phyloP scores from a whole-genome alignment of 2,888 invertebrate species.

The Selenia dentaria region DNA sequence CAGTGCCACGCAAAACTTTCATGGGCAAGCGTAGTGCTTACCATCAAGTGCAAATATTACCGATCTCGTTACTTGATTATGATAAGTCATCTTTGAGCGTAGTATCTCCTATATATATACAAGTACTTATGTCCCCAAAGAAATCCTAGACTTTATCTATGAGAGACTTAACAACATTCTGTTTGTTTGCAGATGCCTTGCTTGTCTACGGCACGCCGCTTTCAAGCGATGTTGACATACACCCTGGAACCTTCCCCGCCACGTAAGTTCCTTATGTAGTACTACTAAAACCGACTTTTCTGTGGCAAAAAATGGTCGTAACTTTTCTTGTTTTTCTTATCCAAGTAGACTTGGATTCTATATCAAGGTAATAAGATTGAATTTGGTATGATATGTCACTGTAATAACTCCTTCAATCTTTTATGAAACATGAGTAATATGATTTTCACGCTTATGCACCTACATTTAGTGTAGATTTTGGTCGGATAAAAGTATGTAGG shows the following conservation, averaged over 20 bases:
- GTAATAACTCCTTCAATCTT: constrained; percentile 14
- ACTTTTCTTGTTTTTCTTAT: constrained; percentile 33
- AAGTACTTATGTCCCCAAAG: too few species aligned
- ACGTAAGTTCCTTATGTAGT: constrained; percentile 48
- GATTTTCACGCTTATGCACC: constrained; percentile 8
- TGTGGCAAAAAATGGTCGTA: constrained; percentile 1
- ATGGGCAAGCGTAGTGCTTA: too few species aligned
- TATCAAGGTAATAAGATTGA: constrained; percentile 20
- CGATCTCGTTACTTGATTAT: too few species aligned
- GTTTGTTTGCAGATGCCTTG: constrained; percentile 67
- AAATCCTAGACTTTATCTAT: constrained; percentile 13
- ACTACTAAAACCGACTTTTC: constrained; percentile 28
- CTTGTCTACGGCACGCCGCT: constrained; percentile 55
- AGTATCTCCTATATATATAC: too few species aligned
- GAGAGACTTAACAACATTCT: constrained; percentile 33
- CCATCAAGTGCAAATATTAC: too few species aligned
- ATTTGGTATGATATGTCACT: constrained; percentile 28
- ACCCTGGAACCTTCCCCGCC: constrained; percentile 30
- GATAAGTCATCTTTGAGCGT: too few species aligned
- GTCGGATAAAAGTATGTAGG: constrained; percentile 10
- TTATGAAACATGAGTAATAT: not conserved
- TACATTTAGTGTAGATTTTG: constrained; percentile 30
- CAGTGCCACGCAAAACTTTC: too few species aligned
- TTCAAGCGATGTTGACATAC: constrained; percentile 50
- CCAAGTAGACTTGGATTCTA: constrained; percentile 40